Conservation (phyloP, 1,140 invertebrate species). For the Penaeus indicus region DNA sequence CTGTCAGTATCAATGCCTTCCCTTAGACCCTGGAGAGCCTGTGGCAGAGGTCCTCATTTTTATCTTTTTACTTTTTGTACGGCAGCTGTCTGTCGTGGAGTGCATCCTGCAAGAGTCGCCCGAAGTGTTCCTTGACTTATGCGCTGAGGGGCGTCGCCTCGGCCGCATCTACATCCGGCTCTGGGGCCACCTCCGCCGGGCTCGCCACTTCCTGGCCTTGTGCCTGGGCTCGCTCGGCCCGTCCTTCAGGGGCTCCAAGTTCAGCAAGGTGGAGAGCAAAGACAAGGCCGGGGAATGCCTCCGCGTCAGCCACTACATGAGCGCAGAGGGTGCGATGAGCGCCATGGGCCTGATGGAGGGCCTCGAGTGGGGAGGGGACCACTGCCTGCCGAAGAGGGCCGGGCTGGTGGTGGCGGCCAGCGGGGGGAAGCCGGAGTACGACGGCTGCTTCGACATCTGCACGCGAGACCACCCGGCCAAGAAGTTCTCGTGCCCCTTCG, state of each 20-base stretch:
- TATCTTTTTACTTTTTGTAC: not conserved
- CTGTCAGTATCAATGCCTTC: not conserved
- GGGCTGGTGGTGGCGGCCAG: constrained; percentile 8
- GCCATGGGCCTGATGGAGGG: constrained; percentile 3
- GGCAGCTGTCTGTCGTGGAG: not conserved
- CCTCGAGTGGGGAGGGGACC: not conserved
- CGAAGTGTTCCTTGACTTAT: not conserved
- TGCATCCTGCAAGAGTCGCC: not conserved
- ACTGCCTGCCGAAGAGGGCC: not conserved
- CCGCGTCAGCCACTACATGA: constrained; percentile 7
- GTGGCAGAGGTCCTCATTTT: not conserved
- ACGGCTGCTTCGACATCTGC: constrained; percentile 15
- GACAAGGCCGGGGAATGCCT: constrained; percentile 6
- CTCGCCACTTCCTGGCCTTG: constrained; percentile 9
- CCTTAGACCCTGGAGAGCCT: not conserved
- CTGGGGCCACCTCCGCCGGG: not conserved
- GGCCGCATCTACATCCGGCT: constrained; percentile 1
- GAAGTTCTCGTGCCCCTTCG: constrained; percentile 21
- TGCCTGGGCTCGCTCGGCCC: not conserved
- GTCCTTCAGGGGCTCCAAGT: not conserved
- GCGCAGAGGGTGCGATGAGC: not conserved
- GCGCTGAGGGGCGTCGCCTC: not conserved
- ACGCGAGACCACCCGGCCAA: not conserved
- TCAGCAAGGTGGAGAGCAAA: constrained; percentile 15
- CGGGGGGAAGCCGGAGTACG: not conserved